A percentile compares a stretch with the other conserved stretches of the same genome.
Conservation (phyloP, 2,113 vertebrate species). For the Rhinogobius similis region DNA sequence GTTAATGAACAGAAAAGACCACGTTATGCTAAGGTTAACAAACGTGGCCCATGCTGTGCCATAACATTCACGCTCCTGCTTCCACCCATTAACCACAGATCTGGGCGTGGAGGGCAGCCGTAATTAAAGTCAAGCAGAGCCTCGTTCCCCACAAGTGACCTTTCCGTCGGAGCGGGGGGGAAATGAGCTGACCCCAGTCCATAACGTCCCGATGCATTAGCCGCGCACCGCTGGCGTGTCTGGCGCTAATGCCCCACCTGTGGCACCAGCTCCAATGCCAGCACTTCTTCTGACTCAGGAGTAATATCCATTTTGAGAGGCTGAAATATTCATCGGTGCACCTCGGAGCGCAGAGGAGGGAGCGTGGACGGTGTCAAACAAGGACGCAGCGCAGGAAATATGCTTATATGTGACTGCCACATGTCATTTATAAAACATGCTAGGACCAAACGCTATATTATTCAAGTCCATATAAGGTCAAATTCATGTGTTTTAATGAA, state of each 20-base stretch:
- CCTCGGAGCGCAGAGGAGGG: conserved; percentile 46
- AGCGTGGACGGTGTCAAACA: conserved; percentile 59
- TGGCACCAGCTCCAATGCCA: conserved; percentile 49
- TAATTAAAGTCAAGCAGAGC: conserved; percentile 12
- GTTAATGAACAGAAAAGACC: background rate
- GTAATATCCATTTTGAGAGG: conserved; percentile 68
- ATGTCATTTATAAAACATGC: conserved; percentile 5
- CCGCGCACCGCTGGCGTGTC: conserved; percentile 29
- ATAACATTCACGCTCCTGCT: conserved; percentile 5
- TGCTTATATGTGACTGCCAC: conserved; percentile 9
- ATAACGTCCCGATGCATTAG: conserved; percentile 42
- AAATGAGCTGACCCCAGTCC: conserved; percentile 22
- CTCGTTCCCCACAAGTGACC: background rate
- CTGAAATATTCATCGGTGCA: conserved; percentile 78
- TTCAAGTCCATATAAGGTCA: background rate
- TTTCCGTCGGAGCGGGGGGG: conserved; percentile 16
- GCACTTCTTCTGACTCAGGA: conserved; percentile 53
- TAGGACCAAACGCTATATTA: background rate
- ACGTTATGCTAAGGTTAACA: background rate
- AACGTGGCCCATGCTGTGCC: background rate
- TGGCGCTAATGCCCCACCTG: conserved; percentile 59
- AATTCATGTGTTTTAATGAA: background rate
- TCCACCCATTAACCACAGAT: background rate
- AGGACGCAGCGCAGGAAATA: conserved; percentile 36
- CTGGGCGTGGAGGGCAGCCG: background rate